These are phyloP conservation scores for Clepsis dumicolana DNA, from an alignment of 2,888 invertebrate species.

Conservation along the genomic window DNA sequence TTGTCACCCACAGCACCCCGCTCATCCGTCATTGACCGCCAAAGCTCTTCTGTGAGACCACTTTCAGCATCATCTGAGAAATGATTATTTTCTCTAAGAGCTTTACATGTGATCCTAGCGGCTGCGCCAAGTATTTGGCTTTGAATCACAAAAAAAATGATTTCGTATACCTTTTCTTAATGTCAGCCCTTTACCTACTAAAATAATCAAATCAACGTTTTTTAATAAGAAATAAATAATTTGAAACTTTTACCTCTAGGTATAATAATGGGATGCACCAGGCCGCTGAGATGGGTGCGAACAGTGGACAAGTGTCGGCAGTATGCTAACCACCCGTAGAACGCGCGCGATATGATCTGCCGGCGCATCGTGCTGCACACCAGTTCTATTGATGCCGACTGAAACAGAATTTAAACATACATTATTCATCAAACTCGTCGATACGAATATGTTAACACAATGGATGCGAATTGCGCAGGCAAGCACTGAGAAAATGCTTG, in stretches of 20 bases:
- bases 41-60: slow-evolving; percentile 92
- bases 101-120: too few relatives aligned
- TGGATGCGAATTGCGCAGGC: too few relatives aligned
- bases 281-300: slow-evolving; percentile 95
- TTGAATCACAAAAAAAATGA: too few relatives aligned
- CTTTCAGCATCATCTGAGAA: slow-evolving; percentile 85
- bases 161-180: too few relatives aligned
- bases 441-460: too few relatives aligned
- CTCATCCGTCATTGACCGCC: slow-evolving; percentile 89
- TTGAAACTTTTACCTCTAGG: slow-evolving; percentile 79
- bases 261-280: slow-evolving; percentile 92
- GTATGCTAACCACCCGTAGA: slow-evolving; percentile 98
- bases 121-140: too few relatives aligned
- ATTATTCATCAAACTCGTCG: too few relatives aligned
- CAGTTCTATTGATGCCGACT: slow-evolving; percentile 88
- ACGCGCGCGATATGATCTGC: slow-evolving; percentile 97
- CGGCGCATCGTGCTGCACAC: slow-evolving; percentile 98
- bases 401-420: slow-evolving; percentile 46
- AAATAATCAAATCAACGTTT: too few relatives aligned
- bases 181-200: too few relatives aligned
- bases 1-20: slow-evolving; percentile 87
- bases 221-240: too few relatives aligned
- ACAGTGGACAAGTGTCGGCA: slow-evolving; percentile 97
- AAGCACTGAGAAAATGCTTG: too few relatives aligned
- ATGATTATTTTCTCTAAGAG: too few relatives aligned